Conservation (phyloP, 1,140 invertebrate genomes). For the Ptiloglossa arizonensis region DNA sequence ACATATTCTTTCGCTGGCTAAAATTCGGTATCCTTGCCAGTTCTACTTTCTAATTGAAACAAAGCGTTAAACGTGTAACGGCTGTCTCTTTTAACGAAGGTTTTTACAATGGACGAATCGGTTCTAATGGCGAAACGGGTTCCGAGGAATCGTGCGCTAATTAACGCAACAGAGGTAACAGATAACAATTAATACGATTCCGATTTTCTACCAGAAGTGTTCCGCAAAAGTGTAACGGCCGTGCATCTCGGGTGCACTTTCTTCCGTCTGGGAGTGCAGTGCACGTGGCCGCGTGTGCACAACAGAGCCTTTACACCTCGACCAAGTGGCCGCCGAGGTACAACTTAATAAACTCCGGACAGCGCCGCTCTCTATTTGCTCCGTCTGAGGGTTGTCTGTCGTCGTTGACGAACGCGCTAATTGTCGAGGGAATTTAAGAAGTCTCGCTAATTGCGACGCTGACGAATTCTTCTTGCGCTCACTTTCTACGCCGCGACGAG, state of each 20-base stretch:
- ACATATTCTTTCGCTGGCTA: not conserved
- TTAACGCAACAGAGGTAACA: not conserved
- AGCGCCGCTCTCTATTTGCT: conserved; percentile 36
- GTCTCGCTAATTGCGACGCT: conserved; percentile 18
- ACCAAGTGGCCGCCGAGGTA: conserved; percentile 2
- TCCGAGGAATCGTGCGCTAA: not conserved
- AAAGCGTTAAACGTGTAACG: not conserved
- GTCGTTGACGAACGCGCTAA: conserved; percentile 34
- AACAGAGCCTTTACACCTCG: not conserved
- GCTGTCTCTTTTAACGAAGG: no score
- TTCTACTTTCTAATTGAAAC: conserved; percentile 5
- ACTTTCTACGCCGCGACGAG: conserved; percentile 5
- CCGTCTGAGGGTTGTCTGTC: conserved; percentile 20
- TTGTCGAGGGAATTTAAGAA: conserved; percentile 31
- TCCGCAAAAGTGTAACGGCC: conserved; percentile 21
- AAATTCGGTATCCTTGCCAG: not conserved
- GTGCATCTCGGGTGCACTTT: not conserved
- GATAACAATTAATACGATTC: conserved; percentile 6
- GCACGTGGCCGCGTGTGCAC: not conserved
- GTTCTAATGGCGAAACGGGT: not conserved
- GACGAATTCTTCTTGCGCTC: conserved; percentile 11
- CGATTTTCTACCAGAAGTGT: conserved; percentile 21
- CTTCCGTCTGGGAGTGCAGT: not conserved
- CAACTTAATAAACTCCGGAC: conserved; percentile 37
- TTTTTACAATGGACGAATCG: not conserved